Base-by-base conservation (phyloP, 2,797 vertebrate species). In the Labeo calbasu region DNA sequence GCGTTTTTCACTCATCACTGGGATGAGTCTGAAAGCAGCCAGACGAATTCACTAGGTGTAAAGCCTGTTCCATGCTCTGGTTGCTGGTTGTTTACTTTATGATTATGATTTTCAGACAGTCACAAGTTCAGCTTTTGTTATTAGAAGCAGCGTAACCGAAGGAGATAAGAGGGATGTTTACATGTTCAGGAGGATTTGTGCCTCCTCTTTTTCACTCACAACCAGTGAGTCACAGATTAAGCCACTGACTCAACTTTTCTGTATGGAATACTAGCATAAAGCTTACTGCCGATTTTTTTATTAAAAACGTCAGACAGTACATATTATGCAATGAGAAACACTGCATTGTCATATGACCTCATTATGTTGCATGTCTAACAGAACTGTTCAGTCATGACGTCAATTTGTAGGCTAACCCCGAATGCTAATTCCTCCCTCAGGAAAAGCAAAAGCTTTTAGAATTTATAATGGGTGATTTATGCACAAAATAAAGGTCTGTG, bases 91-190 rank as follows among this genome's bases (percentile, higher is more conserved):
- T 82, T 77, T 68, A 36, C 68, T 78, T 66, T 46, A 79, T 17
- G 55, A 63, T 75, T 77, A 77, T 79, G 28, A 59, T 53, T 85
- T 23, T 48, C 59, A 72, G 76, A 83, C 81, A 73, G 77, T 81
- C 77, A 76, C 28, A 82, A 86, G 83, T 86, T 86, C 53, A 48
- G 13, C 12, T 66, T 83, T 86, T 84, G 77, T 77, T 61, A 85
- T 87, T 78, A 75, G 48, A 77, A 8, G 50, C 78, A 68, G 66
- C 53, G 3, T 71, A 32, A 61, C 82, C 23, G 65, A 48, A 84
- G 65, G 65, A 57, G 53, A 84, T 78, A 78, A 77, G 40, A 69
- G 65, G 59, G 32, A 83, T 83, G 73, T 82, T 76, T 76, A 75
- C 72, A 57, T 76, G 65, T 70, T 66, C 8, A 57, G 40, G 17